Base-by-base conservation (phyloP, 2,888 invertebrate genomes). In the Lasius platythorax region DNA sequence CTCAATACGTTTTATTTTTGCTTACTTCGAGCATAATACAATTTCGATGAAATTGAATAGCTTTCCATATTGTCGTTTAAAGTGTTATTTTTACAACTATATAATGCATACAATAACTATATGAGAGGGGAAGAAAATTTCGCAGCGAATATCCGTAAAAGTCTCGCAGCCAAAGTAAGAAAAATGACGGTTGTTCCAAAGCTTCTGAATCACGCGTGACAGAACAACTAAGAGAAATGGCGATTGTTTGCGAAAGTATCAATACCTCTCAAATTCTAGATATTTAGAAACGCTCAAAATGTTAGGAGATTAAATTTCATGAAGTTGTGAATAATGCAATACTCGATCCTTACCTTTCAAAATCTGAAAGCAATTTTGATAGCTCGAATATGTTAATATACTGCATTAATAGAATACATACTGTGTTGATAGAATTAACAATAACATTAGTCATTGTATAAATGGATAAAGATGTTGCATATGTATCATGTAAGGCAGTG, bases 371-470 rank as follows among this genome's bases (percentile, higher is more conserved):
- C 33, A 33, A 2, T 15, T 40, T 28, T 12, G n/a, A 64, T 50
- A 23, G 23, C 66, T 50, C 15, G 23, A 30, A 75, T 11, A n/a
- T 40, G 37, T 37, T 37, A 37, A 37, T 37, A 37, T 37, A 37
- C 5, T 4, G 37, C 37, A 37, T 37, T 37, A 5, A 37, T 37
- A 37, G 5, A 37, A 46, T 4, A 46, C 8, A 50, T 18, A 73
- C 9, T 23, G 61, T 30, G 9, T 9, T 18, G 18, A 63, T 11
- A 63, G n/a, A 18, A 50, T 56, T 56, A 68, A 78, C 40, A 70
- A 15, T 70, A 40, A 68, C 43, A 68, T 56, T 66, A 53, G 43
- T 68, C 43, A 61, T 61, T 18, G 58, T 72, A 46, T 72, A 72
- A 58, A 28, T 53, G 15, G 18, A 33, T 58, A 43, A 66, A 66